Conservation (phyloP, 2,113 vertebrate genomes). For the Corythaeola cristata region DNA sequence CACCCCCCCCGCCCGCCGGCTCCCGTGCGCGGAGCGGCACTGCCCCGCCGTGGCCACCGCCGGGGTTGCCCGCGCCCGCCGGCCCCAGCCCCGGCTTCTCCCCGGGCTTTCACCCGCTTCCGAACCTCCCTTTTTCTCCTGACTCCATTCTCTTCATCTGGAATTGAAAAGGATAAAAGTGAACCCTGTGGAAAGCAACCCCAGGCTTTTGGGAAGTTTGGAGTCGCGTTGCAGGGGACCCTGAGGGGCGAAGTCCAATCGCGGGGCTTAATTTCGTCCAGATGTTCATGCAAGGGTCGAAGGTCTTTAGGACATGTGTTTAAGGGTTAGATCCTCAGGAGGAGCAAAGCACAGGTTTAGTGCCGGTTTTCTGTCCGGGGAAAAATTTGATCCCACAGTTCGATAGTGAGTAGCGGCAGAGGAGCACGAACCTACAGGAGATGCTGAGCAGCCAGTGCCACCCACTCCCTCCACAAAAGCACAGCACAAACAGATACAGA, state of each 20-base stretch:
- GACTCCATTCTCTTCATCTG: not conserved
- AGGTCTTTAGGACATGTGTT: fast-evolving
- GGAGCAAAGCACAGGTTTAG: not conserved
- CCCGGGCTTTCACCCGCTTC: not conserved
- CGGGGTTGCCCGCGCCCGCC: not conserved
- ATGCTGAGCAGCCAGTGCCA: fast-evolving
- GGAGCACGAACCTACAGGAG: fast-evolving
- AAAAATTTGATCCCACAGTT: fast-evolving
- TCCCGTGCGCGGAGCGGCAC: not conserved
- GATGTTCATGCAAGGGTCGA: not conserved
- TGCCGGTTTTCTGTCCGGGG: not conserved
- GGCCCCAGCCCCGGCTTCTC: not conserved
- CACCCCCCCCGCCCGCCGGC: not conserved
- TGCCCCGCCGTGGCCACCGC: not conserved
- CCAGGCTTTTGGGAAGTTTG: not conserved
- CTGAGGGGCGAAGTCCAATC: not conserved
- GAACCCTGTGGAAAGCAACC: not conserved
- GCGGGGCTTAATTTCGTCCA: not conserved
- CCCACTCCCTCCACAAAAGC: too few relatives aligned
- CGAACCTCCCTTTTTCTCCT: not conserved
- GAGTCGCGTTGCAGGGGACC: not conserved
- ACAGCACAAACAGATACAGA: fast-evolving
- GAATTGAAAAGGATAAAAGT: fast-evolving
- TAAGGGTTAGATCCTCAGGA: fast-evolving
- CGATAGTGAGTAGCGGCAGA: fast-evolving